Evolutionary conservation across 2,888 invertebrate genomes (phyloP), one percentile per base, ranked within the genome.

Genomic region (Amphipoea oculea): DNA sequence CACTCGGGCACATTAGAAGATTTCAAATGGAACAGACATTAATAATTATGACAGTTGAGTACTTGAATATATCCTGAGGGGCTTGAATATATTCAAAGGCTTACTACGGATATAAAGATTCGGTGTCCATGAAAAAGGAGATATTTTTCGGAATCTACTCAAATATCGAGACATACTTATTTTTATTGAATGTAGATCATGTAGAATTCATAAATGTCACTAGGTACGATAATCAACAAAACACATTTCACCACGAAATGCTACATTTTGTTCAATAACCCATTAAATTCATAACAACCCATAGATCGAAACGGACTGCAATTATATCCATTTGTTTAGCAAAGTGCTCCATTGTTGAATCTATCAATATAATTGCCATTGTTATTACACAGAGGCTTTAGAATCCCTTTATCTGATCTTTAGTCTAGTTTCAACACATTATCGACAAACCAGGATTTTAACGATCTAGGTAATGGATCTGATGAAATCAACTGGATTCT

Each of bases 311-410:
- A 76, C 54, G 66, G 36, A 42, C 63, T 75, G 57, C 62, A 85
- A 85, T 75, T 75, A 81, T 75, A 83, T 65, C 62, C 69, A 79
- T 73, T 81, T 78, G 75, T 85, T 78, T 57, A 85, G 36, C 66
- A 73, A 85, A 87, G 88, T 81, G 77, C 73, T 73, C 65, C 45
- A 73, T 85, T 85, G 81, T 85, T 23, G 63, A 81, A 78, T 67
- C 85, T 80, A 76, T 70, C 81, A 75, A 77, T 74, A 68, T 85
- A 78, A 76, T 48, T 29, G 29, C 45, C 40, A 40, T 42, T 77
- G 42, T 48, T 73, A 87, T 57, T 69, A 72, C 66, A 63, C 14
- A 63, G 23, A 68, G 54, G 69, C 14, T 75, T 76, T 83, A 79
- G 70, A n/a, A 60, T 23, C 48, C 40, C n/a, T 69, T 66, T 83